These are phyloP conservation scores for Pterophyllum scalare DNA, from an alignment of 2,113 vertebrate species.

Conservation along the genomic window DNA sequence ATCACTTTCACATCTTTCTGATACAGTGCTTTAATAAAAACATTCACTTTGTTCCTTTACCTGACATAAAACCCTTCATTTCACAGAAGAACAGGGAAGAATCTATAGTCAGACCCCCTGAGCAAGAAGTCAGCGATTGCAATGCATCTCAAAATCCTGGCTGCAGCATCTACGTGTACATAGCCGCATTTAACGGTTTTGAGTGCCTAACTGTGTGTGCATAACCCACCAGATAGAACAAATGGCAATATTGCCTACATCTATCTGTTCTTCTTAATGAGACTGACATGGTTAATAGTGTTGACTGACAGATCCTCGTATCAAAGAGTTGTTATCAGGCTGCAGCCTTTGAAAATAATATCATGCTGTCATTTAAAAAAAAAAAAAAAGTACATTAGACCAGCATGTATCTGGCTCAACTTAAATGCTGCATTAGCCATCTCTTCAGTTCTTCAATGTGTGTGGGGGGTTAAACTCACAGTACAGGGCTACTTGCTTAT, in stretches of 20 bases:
- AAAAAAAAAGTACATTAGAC: background rate
- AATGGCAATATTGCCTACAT: background rate
- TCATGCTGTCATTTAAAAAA: background rate
- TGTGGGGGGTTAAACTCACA: fast-evolving
- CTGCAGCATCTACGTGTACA: background rate
- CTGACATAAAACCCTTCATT: background rate
- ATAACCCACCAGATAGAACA: background rate
- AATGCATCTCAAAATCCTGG: background rate
- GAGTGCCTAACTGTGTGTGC: background rate
- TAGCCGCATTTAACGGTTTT: background rate
- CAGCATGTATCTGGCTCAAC: background rate
- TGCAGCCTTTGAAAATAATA: background rate
- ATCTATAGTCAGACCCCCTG: background rate
- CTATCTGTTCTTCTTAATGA: background rate
- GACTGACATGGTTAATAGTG: background rate
- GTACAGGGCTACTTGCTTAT: background rate
- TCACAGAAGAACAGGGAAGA: background rate
- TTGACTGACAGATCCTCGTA: background rate
- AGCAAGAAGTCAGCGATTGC: background rate
- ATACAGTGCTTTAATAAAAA: background rate
- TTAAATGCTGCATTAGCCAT: background rate
- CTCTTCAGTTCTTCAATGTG: background rate
- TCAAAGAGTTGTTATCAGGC: background rate
- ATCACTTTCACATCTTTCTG: background rate
- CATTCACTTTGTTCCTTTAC: background rate